Evolutionary conservation across 2,888 invertebrate species (phyloP), one percentile per base, ranked within the genome.

Genomic region (Seira musarum): DNA sequence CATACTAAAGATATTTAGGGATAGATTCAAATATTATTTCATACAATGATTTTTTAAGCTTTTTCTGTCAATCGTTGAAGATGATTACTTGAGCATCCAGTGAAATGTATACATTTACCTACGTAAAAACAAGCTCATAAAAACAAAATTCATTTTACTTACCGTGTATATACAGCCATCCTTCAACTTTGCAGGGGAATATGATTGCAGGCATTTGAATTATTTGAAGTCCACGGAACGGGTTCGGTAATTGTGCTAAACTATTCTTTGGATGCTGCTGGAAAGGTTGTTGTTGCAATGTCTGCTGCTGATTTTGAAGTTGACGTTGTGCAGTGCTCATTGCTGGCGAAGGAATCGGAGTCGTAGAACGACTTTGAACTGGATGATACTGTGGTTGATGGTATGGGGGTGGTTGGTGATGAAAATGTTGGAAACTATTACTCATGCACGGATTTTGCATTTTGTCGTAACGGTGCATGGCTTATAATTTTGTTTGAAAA

Each of bases 101-200:
- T 19, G 21, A 8, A 46, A 13, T 13, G 10, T 13, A 46, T 13
- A 46, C 49, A 46, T 46, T 13, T 13, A 46, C 49, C 10, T 8
- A 46, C 8, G 8, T 46, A 8, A 46, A 13, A 13, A 13, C 13
- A n/a, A n/a, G n/a, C n/a, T n/a, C n/a, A n/a, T n/a, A n/a, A n/a
- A 40, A 40, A 40, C 6, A 40, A 40, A 5, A 40, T 40, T 40
- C 13, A n/a, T 40, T 40, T 40, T 13, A 88, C 91, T 90, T 85
- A 91, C 91, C 91, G 87, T 90, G 90, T 86, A 91, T 90, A 87
- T 91, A 91, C 85, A 91, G 90, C 91, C 91, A 91, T 83, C 91
- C 91, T 88, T 91, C 91, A 64, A 91, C 91, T 73, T 91, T 89
- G 86, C 90, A 91, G 13, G 91, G 91, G 88, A 91, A 91, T 82